Evolutionary conservation across 2,113 vertebrate species (phyloP).

Genomic region (Dunckerocampus dactyliophorus): DNA sequence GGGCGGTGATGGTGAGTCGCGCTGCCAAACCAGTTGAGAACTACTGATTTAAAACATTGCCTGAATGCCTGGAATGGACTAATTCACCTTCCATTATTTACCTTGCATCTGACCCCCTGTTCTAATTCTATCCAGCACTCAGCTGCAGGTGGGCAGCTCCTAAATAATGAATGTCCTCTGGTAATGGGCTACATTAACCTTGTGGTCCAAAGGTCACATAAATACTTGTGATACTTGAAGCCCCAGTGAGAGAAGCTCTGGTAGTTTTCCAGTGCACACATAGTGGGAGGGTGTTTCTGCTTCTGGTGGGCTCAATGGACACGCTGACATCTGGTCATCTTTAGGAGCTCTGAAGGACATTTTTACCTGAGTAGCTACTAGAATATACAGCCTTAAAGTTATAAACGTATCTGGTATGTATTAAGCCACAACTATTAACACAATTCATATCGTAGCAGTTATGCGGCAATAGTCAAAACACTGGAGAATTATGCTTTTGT

Average conservation of each 20-base stretch:
- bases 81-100: too few relatives aligned
- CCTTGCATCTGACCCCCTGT: slow-evolving; percentile 1
- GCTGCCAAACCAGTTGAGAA: too few relatives aligned
- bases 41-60: slow-evolving; percentile 36
- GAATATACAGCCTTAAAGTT: not conserved
- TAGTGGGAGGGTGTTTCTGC: not conserved
- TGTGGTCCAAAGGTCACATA: slow-evolving; percentile 58
- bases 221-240: slow-evolving; percentile 58
- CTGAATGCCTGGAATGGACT: too few relatives aligned
- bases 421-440: not conserved
- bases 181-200: slow-evolving; percentile 68
- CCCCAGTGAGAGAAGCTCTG: slow-evolving; percentile 37
- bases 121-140: slow-evolving; percentile 64
- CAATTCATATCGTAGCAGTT: slow-evolving; percentile 4
- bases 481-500: slow-evolving; percentile 42
- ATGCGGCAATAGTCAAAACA: not conserved
- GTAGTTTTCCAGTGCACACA: slow-evolving; percentile 4
- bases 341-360: slow-evolving; percentile 5
- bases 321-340: not conserved
- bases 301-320: not conserved
- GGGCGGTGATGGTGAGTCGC: too few relatives aligned
- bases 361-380: not conserved
- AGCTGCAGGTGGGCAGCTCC: slow-evolving; percentile 65
- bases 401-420: not conserved
- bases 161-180: slow-evolving; percentile 69